Evolutionary conservation across 2,113 vertebrate species (phyloP).

Genomic region (Scalopus aquaticus): DNA sequence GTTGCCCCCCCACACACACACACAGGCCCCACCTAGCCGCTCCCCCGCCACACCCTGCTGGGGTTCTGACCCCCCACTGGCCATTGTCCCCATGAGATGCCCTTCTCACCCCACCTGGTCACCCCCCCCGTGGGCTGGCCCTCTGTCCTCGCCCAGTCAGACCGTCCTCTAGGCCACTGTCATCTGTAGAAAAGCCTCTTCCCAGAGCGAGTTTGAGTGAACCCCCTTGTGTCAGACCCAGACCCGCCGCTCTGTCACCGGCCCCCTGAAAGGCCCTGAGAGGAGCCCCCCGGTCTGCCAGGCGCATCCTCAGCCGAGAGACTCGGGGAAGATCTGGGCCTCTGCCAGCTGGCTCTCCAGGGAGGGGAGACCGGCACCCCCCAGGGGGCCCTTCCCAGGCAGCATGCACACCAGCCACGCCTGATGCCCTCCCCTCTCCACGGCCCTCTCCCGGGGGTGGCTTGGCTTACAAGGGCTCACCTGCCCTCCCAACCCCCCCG

Average conservation of each 20-base stretch:
- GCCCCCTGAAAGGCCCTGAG: too few species aligned
- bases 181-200: accelerated
- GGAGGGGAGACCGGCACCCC: background rate
- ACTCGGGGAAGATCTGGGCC: accelerated
- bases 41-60: too few species aligned
- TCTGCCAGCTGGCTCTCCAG: background rate
- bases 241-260: accelerated
- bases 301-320: accelerated
- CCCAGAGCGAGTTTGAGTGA: background rate
- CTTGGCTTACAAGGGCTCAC: background rate
- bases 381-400: accelerated
- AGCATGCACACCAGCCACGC: background rate
- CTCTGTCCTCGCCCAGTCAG: background rate
- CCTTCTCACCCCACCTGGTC: background rate
- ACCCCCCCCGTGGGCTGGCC: background rate
- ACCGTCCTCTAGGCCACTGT: too few species aligned
- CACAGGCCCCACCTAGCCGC: background rate
- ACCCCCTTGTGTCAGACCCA: background rate
- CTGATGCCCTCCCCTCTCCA: accelerated
- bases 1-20: accelerated
- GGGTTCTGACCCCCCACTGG: background rate
- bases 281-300: background rate
- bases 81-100: background rate
- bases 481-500: too few species aligned
- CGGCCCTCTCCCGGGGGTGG: background rate